Base-by-base conservation (phyloP, 2,797 vertebrate genomes). In the Rallus crepitans region DNA sequence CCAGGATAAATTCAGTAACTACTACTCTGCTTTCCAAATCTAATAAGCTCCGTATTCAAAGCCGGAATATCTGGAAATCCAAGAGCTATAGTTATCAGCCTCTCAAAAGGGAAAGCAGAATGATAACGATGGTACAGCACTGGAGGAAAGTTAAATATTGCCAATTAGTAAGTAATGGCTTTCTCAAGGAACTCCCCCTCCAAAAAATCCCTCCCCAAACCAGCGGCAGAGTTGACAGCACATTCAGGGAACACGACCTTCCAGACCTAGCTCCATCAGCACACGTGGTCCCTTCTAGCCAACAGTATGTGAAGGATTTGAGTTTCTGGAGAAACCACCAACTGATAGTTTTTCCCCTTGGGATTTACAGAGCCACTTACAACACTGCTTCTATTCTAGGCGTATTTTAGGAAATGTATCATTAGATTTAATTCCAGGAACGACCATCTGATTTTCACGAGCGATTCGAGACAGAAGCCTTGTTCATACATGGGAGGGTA, bases 251-350 rank as follows among this genome's bases (percentile, higher is more conserved):
- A 42, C 59, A 59, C 5, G 5, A 87, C 19, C 79, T 88, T 37
- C 76, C 50, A 52, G 50, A 52, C 25, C 50, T 27, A 27, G 14
- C 25, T 52, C 50, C 1, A 0, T 15, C 48, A 93, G 73, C 52
- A 78, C 87, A 35, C 3, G 5, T 57, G 79, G 84, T 31, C 80
- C 53, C 65, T 94, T 57, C 39, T 27, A 81, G 79, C 77, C 86
- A 95, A 24, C 28, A 82, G 35, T 12, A 91, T 47, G 61, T 37
- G 64, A 81, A 72, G 48, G 47, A 33, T 59, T 6, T 12, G 23
- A 61, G 4, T 23, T 63, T 84, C 60, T 7, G 61, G 19, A 88
- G 73, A 92, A 94, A 90, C 82, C 92, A 93, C 89, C 93, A 89
- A 97, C 81, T 86, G 85, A 33, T 72, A 94, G 56, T 37, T 87